phyloP scores from a whole-genome alignment of 2,113 vertebrate genomes.

The Tupaia tana region DNA sequence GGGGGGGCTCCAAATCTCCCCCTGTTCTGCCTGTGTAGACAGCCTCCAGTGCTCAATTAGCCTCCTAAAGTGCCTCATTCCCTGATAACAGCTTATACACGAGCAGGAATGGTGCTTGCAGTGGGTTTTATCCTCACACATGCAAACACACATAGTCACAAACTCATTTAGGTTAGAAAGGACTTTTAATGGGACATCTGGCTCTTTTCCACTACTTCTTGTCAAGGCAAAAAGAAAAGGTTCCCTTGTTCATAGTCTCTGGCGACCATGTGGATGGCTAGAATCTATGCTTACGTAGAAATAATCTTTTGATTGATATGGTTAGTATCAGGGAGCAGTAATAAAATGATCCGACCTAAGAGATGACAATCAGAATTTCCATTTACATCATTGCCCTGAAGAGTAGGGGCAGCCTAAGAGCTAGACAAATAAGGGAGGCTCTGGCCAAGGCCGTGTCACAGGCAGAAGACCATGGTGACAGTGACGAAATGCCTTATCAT shows the following conservation, averaged over 20 bases:
- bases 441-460: background rate
- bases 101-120: background rate
- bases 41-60: constrained; percentile 44
- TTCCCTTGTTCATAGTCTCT: background rate
- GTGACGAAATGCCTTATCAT: background rate
- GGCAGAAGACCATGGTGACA: background rate
- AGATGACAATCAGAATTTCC: background rate
- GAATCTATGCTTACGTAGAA: background rate
- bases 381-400: background rate
- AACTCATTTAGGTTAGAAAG: constrained; percentile 39
- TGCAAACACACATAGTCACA: constrained; percentile 15
- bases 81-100: constrained; percentile 31
- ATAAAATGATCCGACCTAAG: background rate
- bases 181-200: background rate
- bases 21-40: background rate
- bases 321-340: background rate
- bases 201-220: background rate
- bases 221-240: background rate
- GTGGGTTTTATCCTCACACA: constrained; percentile 15
- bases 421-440: background rate
- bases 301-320: background rate
- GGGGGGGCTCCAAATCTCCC: background rate
- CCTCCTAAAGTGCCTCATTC: constrained; percentile 47
- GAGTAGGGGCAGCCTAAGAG: background rate
- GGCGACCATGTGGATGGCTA: background rate